phyloP scores from a whole-genome alignment of 1,140 invertebrate species.

The Charaxes varanes region DNA sequence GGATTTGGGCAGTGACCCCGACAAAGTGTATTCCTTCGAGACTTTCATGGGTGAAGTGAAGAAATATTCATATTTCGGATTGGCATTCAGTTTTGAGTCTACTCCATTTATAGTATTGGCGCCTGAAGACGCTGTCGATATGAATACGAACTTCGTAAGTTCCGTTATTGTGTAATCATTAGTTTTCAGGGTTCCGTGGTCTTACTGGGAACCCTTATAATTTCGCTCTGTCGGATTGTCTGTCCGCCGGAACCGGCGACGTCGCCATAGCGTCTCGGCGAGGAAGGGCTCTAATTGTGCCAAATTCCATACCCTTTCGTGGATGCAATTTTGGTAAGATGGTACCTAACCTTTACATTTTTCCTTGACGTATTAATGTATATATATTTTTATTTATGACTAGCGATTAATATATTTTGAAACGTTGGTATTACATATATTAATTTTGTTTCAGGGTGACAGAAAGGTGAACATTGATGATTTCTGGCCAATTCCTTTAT shows the following conservation, averaged over 20 bases:
- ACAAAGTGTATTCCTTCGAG: slow-evolving; percentile 75
- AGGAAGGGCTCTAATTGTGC: too few relatives aligned
- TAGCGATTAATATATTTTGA: too few relatives aligned
- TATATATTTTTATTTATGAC: slow-evolving; percentile 5
- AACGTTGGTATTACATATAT: too few relatives aligned
- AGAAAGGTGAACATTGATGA: slow-evolving; percentile 70
- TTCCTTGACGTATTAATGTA: slow-evolving; percentile 3
- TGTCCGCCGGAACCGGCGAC: too few relatives aligned
- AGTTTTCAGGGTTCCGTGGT: too few relatives aligned
- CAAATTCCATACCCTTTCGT: too few relatives aligned
- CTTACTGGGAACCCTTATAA: too few relatives aligned
- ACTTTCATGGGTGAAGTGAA: slow-evolving; percentile 73
- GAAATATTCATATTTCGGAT: slow-evolving; percentile 77
- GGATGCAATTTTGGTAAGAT: too few relatives aligned
- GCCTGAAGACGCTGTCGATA: slow-evolving; percentile 76
- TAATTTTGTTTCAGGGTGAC: slow-evolving; percentile 52
- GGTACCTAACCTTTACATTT: too few relatives aligned
- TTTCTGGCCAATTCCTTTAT: slow-evolving; percentile 72
- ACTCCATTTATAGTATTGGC: slow-evolving; percentile 76
- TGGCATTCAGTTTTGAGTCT: slow-evolving; percentile 78
- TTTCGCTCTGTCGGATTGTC: too few relatives aligned
- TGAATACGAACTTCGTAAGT: slow-evolving; percentile 77
- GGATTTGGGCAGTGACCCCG: slow-evolving; percentile 76
- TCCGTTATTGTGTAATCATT: too few relatives aligned
- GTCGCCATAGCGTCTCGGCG: too few relatives aligned